Percentiles rank a stretch among this genome's conserved stretches.
Conservation (phyloP, 35 echinoderm and acorn worm species). For the Acanthaster planci region DNA sequence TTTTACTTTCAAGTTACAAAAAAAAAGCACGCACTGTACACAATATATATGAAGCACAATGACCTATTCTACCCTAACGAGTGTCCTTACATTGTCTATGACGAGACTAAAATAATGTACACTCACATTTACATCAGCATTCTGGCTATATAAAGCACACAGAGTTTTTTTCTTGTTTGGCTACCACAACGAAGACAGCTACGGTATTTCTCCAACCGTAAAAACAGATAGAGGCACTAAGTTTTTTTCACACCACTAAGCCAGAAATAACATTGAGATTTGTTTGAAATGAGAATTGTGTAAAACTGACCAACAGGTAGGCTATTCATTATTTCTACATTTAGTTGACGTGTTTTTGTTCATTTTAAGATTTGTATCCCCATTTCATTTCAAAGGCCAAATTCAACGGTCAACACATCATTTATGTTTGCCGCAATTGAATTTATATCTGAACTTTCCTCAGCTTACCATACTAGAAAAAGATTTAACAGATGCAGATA, state of each 20-base stretch:
- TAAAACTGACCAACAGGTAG: too few species aligned
- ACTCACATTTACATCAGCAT: constrained; percentile 28
- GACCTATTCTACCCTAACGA: neutral
- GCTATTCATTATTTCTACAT: too few species aligned
- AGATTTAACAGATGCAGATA: too few species aligned
- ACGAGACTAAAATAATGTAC: constrained; percentile 15
- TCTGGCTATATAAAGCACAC: constrained; percentile 22
- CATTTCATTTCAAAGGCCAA: too few species aligned
- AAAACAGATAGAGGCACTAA: constrained; percentile 13
- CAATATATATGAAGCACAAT: neutral
- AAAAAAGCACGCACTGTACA: neutral
- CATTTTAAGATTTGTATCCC: too few species aligned
- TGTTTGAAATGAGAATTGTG: too few species aligned
- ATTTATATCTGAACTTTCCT: too few species aligned
- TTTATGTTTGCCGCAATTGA: too few species aligned
- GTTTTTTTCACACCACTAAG: neutral
- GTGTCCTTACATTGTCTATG: neutral
- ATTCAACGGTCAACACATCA: too few species aligned
- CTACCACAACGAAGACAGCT: neutral
- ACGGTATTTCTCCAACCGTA: neutral
- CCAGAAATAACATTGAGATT: too few species aligned
- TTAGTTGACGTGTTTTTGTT: too few species aligned
- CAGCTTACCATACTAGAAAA: too few species aligned
- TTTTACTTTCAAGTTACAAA: constrained; percentile 21
- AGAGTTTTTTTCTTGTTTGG: neutral